Evolutionary conservation across 1,140 invertebrate genomes (phyloP).

Genomic region (Neelides sp.): DNA sequence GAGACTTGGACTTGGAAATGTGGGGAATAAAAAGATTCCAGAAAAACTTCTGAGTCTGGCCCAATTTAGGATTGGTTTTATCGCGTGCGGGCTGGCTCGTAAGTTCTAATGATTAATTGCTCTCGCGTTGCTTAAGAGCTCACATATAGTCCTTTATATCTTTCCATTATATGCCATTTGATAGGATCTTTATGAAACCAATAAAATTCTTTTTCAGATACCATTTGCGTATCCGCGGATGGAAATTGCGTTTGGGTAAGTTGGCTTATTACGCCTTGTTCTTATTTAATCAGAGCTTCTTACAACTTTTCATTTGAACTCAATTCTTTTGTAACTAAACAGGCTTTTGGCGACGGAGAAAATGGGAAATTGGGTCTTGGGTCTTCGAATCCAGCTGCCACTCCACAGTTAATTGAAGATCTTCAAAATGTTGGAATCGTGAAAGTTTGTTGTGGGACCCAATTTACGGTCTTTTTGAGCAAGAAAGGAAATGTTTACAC

Average conservation of each 20-base stretch:
- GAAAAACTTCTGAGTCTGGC: constrained; percentile 39
- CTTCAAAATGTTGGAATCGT: constrained; percentile 45
- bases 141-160: too few relatives aligned
- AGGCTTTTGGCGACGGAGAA: constrained; percentile 55
- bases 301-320: too few relatives aligned
- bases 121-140: too few relatives aligned
- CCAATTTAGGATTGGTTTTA: constrained; percentile 37
- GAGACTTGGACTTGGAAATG: constrained; percentile 47
- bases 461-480: constrained; percentile 52
- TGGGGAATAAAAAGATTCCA: constrained; percentile 49
- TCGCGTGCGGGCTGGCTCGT: constrained; percentile 30
- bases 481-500: constrained; percentile 47
- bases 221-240: constrained; percentile 46
- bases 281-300: too few relatives aligned
- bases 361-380: constrained; percentile 43
- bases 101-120: too few relatives aligned
- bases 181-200: constrained; percentile 48
- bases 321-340: too few relatives aligned
- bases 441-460: constrained; percentile 50
- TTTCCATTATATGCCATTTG: too few relatives aligned
- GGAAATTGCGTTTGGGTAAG: constrained; percentile 49
- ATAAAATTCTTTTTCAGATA: too few relatives aligned
- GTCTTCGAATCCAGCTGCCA: constrained; percentile 5
- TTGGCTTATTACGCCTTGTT: too few relatives aligned
- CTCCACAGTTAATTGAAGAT: constrained; percentile 41